These are phyloP conservation scores for Eremobia ochroleuca DNA, from an alignment of 2,888 invertebrate species.

Conservation along the genomic window DNA sequence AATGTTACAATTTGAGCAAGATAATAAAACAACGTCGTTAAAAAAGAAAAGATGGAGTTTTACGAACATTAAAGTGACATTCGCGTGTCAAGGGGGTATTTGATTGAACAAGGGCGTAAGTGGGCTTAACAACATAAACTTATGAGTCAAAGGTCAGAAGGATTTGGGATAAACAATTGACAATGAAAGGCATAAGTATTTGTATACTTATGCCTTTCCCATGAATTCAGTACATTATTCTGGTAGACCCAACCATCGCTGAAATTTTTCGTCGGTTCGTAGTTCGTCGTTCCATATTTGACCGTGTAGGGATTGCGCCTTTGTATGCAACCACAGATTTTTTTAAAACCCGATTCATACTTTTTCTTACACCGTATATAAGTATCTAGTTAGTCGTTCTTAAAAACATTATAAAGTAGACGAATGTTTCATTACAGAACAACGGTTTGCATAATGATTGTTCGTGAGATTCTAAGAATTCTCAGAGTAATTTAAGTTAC, in stretches of 20 bases:
- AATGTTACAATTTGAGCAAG: slow-evolving; percentile 30
- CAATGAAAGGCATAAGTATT: slow-evolving; percentile 5
- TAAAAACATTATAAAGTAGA: neutral
- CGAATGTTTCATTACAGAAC: neutral
- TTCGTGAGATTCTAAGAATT: slow-evolving; percentile 4
- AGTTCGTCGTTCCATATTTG: neutral
- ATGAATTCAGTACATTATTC: neutral
- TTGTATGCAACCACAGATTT: neutral
- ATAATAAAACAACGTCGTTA: slow-evolving; percentile 52
- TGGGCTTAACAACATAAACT: slow-evolving; percentile 38
- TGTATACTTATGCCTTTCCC: neutral
- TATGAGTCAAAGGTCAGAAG: slow-evolving; percentile 43
- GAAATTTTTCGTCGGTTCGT: neutral
- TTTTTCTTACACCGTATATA: neutral
- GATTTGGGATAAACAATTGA: slow-evolving; percentile 20
- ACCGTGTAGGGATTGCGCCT: neutral
- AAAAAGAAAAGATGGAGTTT: slow-evolving; percentile 34
- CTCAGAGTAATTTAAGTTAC: slow-evolving; percentile 10
- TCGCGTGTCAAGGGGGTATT: slow-evolving; percentile 60
- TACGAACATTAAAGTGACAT: slow-evolving; percentile 57
- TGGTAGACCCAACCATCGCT: neutral
- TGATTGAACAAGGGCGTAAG: slow-evolving; percentile 45
- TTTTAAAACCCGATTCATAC: neutral
- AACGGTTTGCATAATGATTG: neutral
- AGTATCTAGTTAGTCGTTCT: neutral